A percentile compares a stretch with the other conserved stretches of the same genome.
Evolutionary conservation across 2,888 invertebrate species (phyloP).

Genomic region (Kuschelorhynchus macadamiae): DNA sequence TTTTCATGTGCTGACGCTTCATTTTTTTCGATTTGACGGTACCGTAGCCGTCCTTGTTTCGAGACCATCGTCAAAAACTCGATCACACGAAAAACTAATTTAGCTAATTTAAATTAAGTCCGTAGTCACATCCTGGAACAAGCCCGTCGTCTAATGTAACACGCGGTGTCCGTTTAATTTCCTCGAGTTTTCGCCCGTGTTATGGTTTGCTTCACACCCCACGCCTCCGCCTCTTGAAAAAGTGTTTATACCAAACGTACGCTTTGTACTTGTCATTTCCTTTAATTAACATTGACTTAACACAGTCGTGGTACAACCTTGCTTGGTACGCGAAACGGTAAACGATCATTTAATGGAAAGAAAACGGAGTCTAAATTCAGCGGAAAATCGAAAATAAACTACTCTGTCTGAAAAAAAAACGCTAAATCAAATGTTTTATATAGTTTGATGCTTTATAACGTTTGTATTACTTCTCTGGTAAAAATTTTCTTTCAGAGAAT

Average conservation of each 20-base stretch:
- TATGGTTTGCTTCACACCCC: conserved; percentile 44
- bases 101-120: conserved; percentile 41
- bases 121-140: conserved; percentile 40
- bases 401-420: no score
- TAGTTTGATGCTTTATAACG: no score
- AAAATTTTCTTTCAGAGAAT: no score
- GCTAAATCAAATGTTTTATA: no score
- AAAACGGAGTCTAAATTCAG: no score
- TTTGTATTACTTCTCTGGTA: no score
- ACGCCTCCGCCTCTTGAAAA: conserved; percentile 24
- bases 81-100: conserved; percentile 42
- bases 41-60: conserved; percentile 7
- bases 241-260: conserved; percentile 13
- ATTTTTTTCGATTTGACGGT: no score
- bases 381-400: no score
- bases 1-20: no score
- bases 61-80: conserved; percentile 7
- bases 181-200: conserved; percentile 44
- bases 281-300: conserved; percentile 37
- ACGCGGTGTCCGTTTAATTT: conserved; percentile 28
- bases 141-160: not conserved
- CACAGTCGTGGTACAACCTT: conserved; percentile 6
- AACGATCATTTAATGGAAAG: no score
- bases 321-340: not conserved
- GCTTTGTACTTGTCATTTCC: conserved; percentile 39